phyloP scores from a whole-genome alignment of 1,140 invertebrate genomes.

The Micrasema longulum region DNA sequence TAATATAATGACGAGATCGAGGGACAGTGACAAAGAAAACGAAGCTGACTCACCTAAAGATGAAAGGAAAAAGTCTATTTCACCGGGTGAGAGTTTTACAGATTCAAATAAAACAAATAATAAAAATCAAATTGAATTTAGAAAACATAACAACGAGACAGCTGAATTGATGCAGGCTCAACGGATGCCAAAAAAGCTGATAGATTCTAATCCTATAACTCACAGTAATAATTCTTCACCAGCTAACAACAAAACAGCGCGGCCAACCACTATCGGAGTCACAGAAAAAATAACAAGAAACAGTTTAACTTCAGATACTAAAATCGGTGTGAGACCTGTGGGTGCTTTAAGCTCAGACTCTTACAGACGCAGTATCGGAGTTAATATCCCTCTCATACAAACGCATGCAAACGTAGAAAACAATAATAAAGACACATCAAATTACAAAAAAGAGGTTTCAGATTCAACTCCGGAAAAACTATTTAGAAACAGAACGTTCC shows the following conservation, averaged over 20 bases:
- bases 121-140: conserved; percentile 54
- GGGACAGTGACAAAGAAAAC: conserved; percentile 78
- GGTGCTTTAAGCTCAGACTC: conserved; percentile 22
- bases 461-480: conserved; percentile 66
- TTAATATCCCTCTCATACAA: conserved; percentile 56
- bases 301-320: background rate
- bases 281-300: conserved; percentile 4
- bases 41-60: conserved; percentile 62
- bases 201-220: conserved; percentile 63
- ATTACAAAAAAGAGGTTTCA: conserved; percentile 67
- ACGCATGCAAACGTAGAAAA: conserved; percentile 43
- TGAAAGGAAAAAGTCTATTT: conserved; percentile 56
- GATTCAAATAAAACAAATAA: conserved; percentile 56
- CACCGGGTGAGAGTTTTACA: conserved; percentile 56
- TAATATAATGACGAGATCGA: conserved; percentile 67
- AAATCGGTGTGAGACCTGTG: conserved; percentile 1
- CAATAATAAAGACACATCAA: conserved; percentile 57
- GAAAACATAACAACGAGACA: conserved; percentile 54
- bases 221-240: conserved; percentile 56
- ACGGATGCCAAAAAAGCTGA: conserved; percentile 60
- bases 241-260: conserved; percentile 23
- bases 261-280: background rate
- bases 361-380: conserved; percentile 61
- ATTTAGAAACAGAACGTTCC: conserved; percentile 66
- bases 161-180: conserved; percentile 56